phyloP scores from a whole-genome alignment of 2,797 vertebrate species.

The Kryptolebias ocellatus region DNA sequence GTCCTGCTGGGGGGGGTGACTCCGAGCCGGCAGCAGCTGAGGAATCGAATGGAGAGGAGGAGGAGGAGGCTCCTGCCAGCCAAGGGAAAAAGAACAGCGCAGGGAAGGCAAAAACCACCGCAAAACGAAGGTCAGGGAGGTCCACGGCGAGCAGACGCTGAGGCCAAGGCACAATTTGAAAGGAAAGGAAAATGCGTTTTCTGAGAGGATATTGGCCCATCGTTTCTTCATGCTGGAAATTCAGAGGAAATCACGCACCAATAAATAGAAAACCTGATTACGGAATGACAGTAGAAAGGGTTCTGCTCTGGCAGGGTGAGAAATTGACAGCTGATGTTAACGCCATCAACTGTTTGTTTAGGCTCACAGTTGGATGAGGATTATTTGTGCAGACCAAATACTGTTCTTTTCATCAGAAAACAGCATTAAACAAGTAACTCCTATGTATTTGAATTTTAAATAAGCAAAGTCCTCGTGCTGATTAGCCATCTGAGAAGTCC shows the following conservation, averaged over 20 bases:
- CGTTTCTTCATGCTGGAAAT: constrained; percentile 20
- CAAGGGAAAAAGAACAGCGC: constrained; percentile 46
- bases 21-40: constrained; percentile 14
- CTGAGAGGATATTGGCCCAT: constrained; percentile 21
- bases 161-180: constrained; percentile 21
- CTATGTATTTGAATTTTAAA: not conserved
- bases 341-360: not conserved
- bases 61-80: constrained; percentile 30
- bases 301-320: constrained; percentile 39
- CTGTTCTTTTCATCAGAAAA: constrained; percentile 1
- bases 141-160: constrained; percentile 68
- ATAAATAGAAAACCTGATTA: constrained; percentile 7
- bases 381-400: not conserved
- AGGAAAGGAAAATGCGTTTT: constrained; percentile 26
- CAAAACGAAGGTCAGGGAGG: constrained; percentile 75
- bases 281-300: constrained; percentile 12
- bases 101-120: constrained; percentile 57
- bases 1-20: constrained; percentile 29
- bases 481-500: not conserved
- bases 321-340: constrained; percentile 21
- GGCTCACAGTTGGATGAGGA: not conserved
- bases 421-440: not conserved
- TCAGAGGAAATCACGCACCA: constrained; percentile 28
- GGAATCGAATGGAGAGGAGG: constrained; percentile 49
- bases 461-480: not conserved